A percentile compares a stretch with the other conserved stretches of the same genome.
phyloP scores from a whole-genome alignment of 2,797 vertebrate species.

The Dendrocincla tyrannina region DNA sequence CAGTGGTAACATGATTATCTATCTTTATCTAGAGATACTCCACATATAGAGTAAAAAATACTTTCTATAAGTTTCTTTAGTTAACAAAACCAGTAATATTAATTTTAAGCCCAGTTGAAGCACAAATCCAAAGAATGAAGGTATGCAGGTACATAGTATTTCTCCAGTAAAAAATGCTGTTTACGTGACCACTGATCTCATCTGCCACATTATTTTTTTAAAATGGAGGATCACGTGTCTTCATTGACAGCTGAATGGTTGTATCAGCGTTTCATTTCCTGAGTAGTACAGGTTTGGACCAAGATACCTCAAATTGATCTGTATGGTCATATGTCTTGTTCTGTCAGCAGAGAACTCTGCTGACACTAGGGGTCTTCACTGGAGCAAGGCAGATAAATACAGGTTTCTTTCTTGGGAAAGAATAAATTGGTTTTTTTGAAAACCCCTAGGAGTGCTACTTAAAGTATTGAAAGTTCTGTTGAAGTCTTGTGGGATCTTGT shows the following conservation, averaged over 20 bases:
- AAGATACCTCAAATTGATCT: neutral
- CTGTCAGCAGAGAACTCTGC: neutral
- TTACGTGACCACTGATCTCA: neutral
- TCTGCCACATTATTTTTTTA: neutral
- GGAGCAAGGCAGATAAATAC: neutral
- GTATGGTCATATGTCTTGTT: neutral
- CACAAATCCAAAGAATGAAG: neutral
- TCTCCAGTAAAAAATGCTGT: neutral
- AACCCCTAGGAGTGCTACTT: neutral
- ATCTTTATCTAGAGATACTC: neutral
- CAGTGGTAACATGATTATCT: neutral
- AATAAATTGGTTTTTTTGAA: neutral
- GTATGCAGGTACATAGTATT: neutral
- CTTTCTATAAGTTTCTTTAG: neutral
- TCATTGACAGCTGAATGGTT: neutral
- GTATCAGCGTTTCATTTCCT: neutral
- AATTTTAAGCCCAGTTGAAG: neutral
- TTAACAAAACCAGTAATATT: neutral
- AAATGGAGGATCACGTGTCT: neutral
- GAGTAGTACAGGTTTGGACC: neutral
- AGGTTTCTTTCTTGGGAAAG: neutral
- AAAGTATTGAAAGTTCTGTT: neutral
- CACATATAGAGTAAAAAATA: neutral
- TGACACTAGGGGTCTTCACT: neutral
- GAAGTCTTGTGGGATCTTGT: neutral